Conservation (phyloP, 2,797 vertebrate genomes). For the Sternarchorhynchus goeldii region DNA sequence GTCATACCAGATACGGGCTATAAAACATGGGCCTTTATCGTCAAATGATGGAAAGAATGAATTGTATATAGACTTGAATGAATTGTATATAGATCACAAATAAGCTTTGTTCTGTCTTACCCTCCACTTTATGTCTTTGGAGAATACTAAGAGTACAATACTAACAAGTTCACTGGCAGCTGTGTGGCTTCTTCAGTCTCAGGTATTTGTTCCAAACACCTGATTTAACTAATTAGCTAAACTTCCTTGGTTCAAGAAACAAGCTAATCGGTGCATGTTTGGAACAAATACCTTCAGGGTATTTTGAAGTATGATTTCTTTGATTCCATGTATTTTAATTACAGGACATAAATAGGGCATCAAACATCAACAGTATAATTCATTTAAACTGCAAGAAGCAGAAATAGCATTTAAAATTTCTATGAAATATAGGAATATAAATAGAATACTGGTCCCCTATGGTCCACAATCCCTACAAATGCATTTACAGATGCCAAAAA, state of each 20-base stretch:
- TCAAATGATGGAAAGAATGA: too few species aligned
- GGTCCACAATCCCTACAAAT: conserved; percentile 43
- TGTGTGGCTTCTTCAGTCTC: conserved; percentile 19
- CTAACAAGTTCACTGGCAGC: conserved; percentile 11
- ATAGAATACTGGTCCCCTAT: not conserved
- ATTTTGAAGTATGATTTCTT: conserved; percentile 38
- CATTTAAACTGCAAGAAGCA: conserved; percentile 1
- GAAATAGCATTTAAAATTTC: not conserved
- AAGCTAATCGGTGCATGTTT: conserved; percentile 48
- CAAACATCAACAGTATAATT: conserved; percentile 19
- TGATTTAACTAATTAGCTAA: conserved; percentile 46
- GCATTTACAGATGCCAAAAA: conserved; percentile 66
- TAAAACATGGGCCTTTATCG: too few species aligned
- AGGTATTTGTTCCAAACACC: conserved; percentile 44
- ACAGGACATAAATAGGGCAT: conserved; percentile 30
- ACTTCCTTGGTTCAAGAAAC: conserved; percentile 37
- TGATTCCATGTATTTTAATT: conserved; percentile 29
- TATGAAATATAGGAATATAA: not conserved
- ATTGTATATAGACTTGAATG: not conserved
- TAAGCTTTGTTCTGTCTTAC: conserved; percentile 27
- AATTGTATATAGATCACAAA: not conserved
- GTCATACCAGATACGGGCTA: too few species aligned
- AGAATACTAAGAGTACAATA: conserved; percentile 7
- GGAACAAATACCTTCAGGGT: conserved; percentile 44
- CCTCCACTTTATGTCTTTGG: conserved; percentile 16